phyloP scores from a whole-genome alignment of 2,888 invertebrate genomes.

The Sphaerophoria rueppellii region DNA sequence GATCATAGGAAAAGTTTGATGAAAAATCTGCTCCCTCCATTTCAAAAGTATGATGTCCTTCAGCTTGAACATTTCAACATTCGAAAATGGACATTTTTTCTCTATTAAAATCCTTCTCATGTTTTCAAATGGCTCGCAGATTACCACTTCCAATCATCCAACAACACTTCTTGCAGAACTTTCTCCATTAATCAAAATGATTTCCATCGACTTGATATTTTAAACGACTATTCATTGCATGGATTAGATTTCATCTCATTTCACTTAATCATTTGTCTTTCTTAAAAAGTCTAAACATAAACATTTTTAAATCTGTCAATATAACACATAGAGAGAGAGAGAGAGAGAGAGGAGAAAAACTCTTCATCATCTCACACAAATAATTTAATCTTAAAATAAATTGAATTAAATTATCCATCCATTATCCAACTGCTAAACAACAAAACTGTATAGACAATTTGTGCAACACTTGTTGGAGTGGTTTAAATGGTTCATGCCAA shows the following conservation, averaged over 20 bases:
- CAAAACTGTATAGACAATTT: neutral
- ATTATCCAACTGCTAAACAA: neutral
- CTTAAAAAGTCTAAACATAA: neutral
- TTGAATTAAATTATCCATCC: conserved; percentile 29
- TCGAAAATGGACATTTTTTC: too few species aligned
- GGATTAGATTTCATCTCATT: neutral
- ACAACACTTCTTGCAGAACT: too few species aligned
- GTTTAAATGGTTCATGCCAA: conserved; percentile 27
- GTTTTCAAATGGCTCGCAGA: too few species aligned
- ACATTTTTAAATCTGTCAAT: neutral
- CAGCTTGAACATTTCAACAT: too few species aligned
- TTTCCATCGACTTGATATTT: neutral
- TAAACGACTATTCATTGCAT: neutral
- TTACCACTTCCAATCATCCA: too few species aligned
- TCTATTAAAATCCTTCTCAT: too few species aligned
- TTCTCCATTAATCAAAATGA: conserved; percentile 1
- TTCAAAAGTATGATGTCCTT: too few species aligned
- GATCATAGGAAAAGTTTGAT: too few species aligned
- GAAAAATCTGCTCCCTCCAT: too few species aligned
- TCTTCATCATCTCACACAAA: conserved; percentile 7
- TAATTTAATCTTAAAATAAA: conserved; percentile 6
- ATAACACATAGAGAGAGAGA: neutral
- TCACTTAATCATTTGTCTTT: neutral
- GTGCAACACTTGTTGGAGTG: neutral
- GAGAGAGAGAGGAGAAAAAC: neutral